These are phyloP conservation scores for Syrrhaptes paradoxus DNA, from an alignment of 2,113 vertebrate genomes.

Conservation along the genomic window DNA sequence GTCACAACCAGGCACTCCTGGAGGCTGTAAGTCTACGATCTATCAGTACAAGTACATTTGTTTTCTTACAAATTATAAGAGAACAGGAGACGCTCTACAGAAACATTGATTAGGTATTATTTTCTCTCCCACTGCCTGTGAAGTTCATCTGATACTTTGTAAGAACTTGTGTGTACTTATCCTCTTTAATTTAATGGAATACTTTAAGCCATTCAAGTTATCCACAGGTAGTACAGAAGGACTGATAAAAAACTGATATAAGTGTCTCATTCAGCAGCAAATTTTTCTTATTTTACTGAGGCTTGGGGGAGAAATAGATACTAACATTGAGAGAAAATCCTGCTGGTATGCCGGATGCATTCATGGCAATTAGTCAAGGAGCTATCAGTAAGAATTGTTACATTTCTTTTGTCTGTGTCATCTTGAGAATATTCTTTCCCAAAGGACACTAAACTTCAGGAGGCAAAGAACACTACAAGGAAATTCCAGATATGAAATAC, in stretches of 20 bases:
- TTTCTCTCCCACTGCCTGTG: not conserved
- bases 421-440: constrained; percentile 25
- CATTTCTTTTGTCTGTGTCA: constrained; percentile 26
- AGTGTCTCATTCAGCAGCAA: not conserved
- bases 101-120: not conserved
- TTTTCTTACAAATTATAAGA: constrained; percentile 7
- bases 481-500: not conserved
- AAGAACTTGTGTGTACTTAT: constrained; percentile 19
- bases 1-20: not conserved
- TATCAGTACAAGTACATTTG: constrained; percentile 11
- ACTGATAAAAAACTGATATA: not conserved
- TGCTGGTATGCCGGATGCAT: not conserved
- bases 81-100: not conserved
- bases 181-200: constrained; percentile 31
- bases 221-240: not conserved
- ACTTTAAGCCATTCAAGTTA: constrained; percentile 1
- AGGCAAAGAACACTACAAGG: not conserved
- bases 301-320: not conserved
- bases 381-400: constrained; percentile 24
- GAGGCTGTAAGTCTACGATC: not conserved
- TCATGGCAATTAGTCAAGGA: constrained; percentile 47
- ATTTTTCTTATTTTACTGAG: not conserved
- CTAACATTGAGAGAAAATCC: not conserved
- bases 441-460: not conserved
- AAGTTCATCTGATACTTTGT: not conserved